Conservation (phyloP, 2,888 invertebrate species). For the Amorpha juglandis region DNA sequence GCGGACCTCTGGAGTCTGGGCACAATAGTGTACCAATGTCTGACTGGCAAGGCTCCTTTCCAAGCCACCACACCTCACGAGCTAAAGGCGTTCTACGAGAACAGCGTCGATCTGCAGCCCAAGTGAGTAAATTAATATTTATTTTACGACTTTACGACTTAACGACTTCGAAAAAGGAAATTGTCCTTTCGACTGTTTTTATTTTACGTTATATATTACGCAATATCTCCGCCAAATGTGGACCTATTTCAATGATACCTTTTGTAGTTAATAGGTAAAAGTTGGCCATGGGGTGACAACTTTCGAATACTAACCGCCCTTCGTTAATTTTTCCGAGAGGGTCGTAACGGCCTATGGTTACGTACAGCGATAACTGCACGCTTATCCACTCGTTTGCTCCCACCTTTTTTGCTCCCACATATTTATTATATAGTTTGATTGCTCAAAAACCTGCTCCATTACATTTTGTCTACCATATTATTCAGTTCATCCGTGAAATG, state of each 20-base stretch:
- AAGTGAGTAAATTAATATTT: constrained; percentile 85
- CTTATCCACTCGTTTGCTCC: neutral
- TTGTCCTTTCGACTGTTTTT: too few species aligned
- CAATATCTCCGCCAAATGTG: too few species aligned
- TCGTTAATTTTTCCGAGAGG: neutral
- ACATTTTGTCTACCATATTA: neutral
- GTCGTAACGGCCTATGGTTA: neutral
- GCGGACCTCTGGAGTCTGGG: constrained; percentile 99
- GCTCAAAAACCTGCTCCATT: neutral
- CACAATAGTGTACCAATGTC: constrained; percentile 99
- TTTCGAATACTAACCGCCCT: neutral
- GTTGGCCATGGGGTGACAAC: neutral
- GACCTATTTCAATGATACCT: too few species aligned
- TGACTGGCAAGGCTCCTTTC: constrained; percentile 99
- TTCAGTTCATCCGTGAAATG: constrained; percentile 4
- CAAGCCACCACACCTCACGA: constrained; percentile 99
- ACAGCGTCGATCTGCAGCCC: constrained; percentile 94
- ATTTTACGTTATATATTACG: too few species aligned
- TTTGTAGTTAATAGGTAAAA: too few species aligned
- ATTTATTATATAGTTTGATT: neutral
- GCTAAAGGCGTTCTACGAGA: constrained; percentile 98
- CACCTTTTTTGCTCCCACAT: neutral
- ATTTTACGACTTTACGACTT: too few species aligned
- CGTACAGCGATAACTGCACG: neutral
- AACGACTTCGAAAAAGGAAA: too few species aligned